phyloP scores from a whole-genome alignment of 2,888 invertebrate genomes.

The Xiphydria camelus region DNA sequence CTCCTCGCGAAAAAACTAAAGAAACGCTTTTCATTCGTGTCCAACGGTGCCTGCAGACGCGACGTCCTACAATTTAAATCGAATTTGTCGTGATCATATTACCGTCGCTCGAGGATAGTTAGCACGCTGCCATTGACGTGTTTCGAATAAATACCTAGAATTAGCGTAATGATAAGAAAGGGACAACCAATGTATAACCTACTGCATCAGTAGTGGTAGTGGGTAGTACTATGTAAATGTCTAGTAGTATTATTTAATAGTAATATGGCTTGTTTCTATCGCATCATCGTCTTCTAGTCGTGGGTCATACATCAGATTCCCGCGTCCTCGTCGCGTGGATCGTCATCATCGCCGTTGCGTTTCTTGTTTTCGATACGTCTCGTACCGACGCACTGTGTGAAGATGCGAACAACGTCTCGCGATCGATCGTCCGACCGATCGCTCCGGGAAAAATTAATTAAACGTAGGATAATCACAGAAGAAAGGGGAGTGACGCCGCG shows the following conservation, averaged over 20 bases:
- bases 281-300: not conserved
- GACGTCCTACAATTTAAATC: no score
- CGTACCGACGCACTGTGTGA: constrained; percentile 17
- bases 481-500: constrained; percentile 43
- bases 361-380: constrained; percentile 15
- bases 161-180: constrained; percentile 45
- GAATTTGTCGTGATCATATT: no score
- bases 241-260: constrained; percentile 44
- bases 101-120: constrained; percentile 37
- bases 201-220: constrained; percentile 50
- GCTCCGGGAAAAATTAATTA: constrained; percentile 52
- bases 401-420: not conserved
- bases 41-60: no score
- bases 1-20: no score
- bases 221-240: constrained; percentile 48
- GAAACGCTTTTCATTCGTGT: no score
- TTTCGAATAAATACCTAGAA: constrained; percentile 49
- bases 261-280: constrained; percentile 21
- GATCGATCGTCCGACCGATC: not conserved
- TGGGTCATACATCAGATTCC: no score
- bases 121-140: constrained; percentile 38
- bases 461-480: constrained; percentile 59
- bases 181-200: constrained; percentile 49
- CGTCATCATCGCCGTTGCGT: constrained; percentile 8
- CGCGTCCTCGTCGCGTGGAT: constrained; percentile 16